Base-by-base conservation (phyloP, 1,140 invertebrate species). In the Penaeus vannamei region DNA sequence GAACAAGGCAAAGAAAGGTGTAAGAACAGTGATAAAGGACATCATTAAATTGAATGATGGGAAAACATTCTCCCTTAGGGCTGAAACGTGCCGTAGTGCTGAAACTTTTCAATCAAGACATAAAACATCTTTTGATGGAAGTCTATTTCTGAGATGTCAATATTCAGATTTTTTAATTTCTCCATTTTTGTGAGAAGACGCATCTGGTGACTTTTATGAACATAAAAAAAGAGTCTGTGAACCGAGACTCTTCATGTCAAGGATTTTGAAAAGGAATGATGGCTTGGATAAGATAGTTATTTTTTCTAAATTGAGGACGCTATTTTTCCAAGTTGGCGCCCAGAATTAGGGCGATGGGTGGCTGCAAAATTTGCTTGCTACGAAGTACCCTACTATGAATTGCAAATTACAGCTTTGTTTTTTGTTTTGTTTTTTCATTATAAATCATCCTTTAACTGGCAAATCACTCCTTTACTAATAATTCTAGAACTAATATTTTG, bases 11-110 rank as follows among this genome's bases (percentile, higher is more conserved):
- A 4, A 69, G 19, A 69, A 19, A 4, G 4, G 64, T 69, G 19
- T 7, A 69, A 19, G 29, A 2, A 72, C 66, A 22, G 2, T 20
- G 23, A 72, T 72, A 72, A 7, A 72, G 20, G 23, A 72, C 32
- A 72, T 19, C 22, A 72, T 19, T 72, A 72, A 22, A 32, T 72
- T 19, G 66, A 72, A 72, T n/a, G n/a, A 23, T 72, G 66, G 66
- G 64, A 72, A 32, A 72, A 72, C 66, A 19, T 26, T 72, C 66
- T 72, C 23, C 23, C 20, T 72, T 72, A 72, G 66, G 66, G n/a
- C 2, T 1, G 66, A 72, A 72, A 72, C 29, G 64, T 69, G 64
- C n/a, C n/a, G n/a, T n/a, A 72, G 23, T 72, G 66, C 66, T 22
- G 32, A 72, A 72, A 26, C 66, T 72, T 72, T 72, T 32, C 66